phyloP scores from a whole-genome alignment of 2,113 vertebrate species.

The Petrocephalus microphthalmus region DNA sequence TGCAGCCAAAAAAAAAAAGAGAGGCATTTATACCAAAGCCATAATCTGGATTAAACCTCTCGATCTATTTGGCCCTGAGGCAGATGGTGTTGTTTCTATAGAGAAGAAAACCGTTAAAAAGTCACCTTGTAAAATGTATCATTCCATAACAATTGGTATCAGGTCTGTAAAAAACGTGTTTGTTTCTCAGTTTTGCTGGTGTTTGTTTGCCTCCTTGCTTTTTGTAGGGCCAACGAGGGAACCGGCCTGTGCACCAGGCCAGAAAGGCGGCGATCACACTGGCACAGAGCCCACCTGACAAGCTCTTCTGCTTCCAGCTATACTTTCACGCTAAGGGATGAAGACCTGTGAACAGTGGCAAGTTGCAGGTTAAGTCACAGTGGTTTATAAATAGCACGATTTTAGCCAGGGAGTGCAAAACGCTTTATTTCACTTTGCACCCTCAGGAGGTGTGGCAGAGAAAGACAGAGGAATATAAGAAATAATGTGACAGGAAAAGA shows the following conservation, averaged over 20 bases:
- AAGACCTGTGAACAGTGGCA: neutral
- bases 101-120: neutral
- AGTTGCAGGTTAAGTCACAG: neutral
- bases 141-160: neutral
- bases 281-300: neutral
- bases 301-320: neutral
- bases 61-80: constrained; percentile 52
- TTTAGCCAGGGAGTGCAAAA: neutral
- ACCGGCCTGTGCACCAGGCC: neutral
- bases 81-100: constrained; percentile 70
- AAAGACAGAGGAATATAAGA: neutral
- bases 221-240: neutral
- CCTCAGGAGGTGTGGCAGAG: neutral
- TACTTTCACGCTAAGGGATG: neutral
- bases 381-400: neutral
- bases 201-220: neutral
- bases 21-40: constrained; percentile 41
- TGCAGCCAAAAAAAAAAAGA: constrained; percentile 47
- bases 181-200: neutral
- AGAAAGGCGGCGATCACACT: neutral
- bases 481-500: neutral
- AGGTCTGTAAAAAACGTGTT: neutral
- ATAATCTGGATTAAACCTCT: constrained; percentile 70
- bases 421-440: neutral
- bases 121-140: neutral